Evolutionary conservation across 2,113 vertebrate species (phyloP), one percentile per base, ranked within the genome.

Genomic region (Nannospalax galili): DNA sequence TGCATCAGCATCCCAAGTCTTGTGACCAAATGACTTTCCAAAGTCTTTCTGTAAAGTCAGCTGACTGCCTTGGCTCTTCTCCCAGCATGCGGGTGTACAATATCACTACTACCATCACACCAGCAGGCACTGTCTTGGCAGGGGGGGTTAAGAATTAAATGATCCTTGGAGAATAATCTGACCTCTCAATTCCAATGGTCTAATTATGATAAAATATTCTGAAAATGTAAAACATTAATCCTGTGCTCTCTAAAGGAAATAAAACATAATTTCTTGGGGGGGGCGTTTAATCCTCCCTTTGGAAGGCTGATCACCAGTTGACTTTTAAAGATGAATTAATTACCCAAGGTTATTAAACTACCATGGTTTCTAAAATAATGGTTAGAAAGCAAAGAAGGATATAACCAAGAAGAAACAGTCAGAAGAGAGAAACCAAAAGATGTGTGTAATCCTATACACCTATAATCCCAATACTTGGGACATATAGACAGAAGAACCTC

Each of bases 121-220:
- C 79, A 93, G 40, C 82, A 92, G 93, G 62, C 52, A 70, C 75
- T 93, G 69, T 93, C 91, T 90, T 94, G 91, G 94, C 80, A 96
- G 79, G 72, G 90, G 84, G 62, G 74, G 24, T 92, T 95, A 93
- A 91, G 95, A 92, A 97, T 85, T 86, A 97, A 96, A 96, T 60
- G 96, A 94, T 87, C 94, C 94, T 95, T 97, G 89, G 94, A 97
- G 60, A 97, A 97, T 90, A 82, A 95, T 74, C 92, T 74, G 72
- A 96, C 79, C 90, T 93, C 75, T 96, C 80, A 85, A 58, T 92
- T 97, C 70, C 58, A 74, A 73, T 91, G 67, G 40, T 91, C 89
- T 95, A 97, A 96, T 97, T 94, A 96, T 92, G 91, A 75, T 90
- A 95, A 94, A 96, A 87, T 93, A 97, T 96, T 94, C 96, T 87